A percentile compares a stretch with the other conserved stretches of the same genome.
Evolutionary conservation across 92 coral and sea anemone genomes (phyloP).

Genomic region (Nematostella vectensis): DNA sequence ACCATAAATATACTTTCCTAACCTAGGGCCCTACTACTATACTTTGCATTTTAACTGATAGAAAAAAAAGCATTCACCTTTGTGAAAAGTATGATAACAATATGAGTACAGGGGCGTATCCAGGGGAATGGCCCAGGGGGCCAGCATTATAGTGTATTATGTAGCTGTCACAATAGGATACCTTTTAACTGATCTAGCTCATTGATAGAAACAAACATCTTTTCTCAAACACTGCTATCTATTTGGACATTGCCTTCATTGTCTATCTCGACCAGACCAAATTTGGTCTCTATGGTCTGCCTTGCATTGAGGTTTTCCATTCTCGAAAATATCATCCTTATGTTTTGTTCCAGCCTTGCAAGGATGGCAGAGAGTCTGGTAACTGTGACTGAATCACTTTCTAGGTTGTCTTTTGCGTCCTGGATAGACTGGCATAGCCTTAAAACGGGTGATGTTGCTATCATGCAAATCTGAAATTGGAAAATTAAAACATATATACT

Average conservation of each 20-base stretch:
- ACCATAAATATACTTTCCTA: neutral
- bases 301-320: neutral
- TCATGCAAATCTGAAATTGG: conserved; percentile 2
- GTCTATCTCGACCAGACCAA: neutral
- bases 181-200: neutral
- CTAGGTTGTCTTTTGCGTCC: conserved; percentile 4
- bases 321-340: neutral
- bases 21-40: neutral
- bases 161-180: too few species aligned
- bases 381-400: neutral
- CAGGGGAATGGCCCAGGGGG: neutral
- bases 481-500: too few species aligned
- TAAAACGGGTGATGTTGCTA: conserved; percentile 1
- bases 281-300: neutral
- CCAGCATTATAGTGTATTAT: neutral
- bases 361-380: conserved; percentile 1
- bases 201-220: neutral
- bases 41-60: neutral
- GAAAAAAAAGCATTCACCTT: too few species aligned
- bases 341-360: neutral
- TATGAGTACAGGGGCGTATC: neutral
- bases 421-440: neutral
- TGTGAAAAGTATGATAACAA: too few species aligned
- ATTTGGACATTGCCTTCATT: neutral
- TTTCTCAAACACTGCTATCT: conserved; percentile 1